Percentiles rank a stretch among this genome's conserved stretches.
Evolutionary conservation across 2,888 invertebrate genomes (phyloP).

Genomic region (Eristalis tenax): DNA sequence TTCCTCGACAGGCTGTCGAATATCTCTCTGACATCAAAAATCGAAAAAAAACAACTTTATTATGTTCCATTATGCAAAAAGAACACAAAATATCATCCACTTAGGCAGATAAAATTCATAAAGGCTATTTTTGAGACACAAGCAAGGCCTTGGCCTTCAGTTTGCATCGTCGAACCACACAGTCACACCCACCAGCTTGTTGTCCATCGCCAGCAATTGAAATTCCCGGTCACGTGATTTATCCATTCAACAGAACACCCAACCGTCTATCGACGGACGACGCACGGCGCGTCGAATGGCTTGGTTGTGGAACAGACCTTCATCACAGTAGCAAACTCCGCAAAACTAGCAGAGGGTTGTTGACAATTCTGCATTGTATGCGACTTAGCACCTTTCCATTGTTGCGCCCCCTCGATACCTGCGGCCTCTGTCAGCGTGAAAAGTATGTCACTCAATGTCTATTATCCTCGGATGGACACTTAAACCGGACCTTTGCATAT

Average conservation of each 20-base stretch:
- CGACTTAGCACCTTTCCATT: constrained; percentile 61
- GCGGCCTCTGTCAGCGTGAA: background rate
- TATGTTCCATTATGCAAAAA: background rate
- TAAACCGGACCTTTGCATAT: constrained; percentile 38
- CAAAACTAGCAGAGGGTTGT: constrained; percentile 8
- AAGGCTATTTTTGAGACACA: too few relatives aligned
- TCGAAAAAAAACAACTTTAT: too few relatives aligned
- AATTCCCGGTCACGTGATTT: background rate
- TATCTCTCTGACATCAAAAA: too few relatives aligned
- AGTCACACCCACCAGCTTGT: background rate
- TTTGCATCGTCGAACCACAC: background rate
- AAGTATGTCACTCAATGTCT: background rate
- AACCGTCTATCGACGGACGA: background rate
- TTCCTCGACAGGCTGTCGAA: too few relatives aligned
- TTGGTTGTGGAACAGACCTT: background rate
- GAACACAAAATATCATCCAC: background rate
- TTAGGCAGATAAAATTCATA: too few relatives aligned
- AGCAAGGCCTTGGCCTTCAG: background rate
- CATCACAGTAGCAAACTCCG: background rate
- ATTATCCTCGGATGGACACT: constrained; percentile 23
- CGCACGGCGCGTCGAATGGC: background rate
- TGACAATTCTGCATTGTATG: constrained; percentile 45
- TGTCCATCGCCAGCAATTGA: background rate
- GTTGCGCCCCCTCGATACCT: background rate
- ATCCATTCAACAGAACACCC: background rate